Base-by-base conservation (phyloP, 2,888 invertebrate species). In the Oligia fasciuncula region DNA sequence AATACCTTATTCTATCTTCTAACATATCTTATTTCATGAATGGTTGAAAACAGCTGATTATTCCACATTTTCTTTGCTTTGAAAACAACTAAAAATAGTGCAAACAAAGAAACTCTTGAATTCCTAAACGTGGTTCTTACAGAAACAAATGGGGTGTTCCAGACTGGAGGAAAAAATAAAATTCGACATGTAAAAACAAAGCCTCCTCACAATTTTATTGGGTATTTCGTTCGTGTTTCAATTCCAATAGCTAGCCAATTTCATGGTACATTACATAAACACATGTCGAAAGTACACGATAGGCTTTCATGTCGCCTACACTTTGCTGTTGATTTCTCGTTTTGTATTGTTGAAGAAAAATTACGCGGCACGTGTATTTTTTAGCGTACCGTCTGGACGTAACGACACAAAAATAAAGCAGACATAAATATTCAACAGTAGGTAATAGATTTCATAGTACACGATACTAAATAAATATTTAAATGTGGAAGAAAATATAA, bases 201-300 rank as follows among this genome's bases (percentile, higher is more conserved):
- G 81, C 60, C 79, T 84, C 63, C 70, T 83, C 74, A 85, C 84
- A 79, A 83, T 88, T 88, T 88, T 87, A 89, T 88, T 84, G 85
- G 75, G 81, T 78, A 80, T 84, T 83, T 86, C 79, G 81, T 88
- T 85, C 88, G 87, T 87, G 84, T 90, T 87, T 87, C 87, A 87
- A 87, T 88, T 88, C 81, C 88, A 85, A 90, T 90, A 89, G 89
- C 88, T 83, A 87, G 89, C 87, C 90, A 89, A 91, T 90, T 90
- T 91, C 90, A 90, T 90, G 91, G 85, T 82, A 91, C 90, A 89
- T 90, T 90, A 88, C 86, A 85, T 87, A 85, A 86, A 87, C 90
- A 90, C 85, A 90, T 88, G 90, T 89, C 76, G 87, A 77, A 78
- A 88, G 81, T 88, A 82, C 73, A 69, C 66, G 65, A 82, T 86